Evolutionary conservation across 2,797 vertebrate genomes (phyloP).

Genomic region (Carduelis carduelis): DNA sequence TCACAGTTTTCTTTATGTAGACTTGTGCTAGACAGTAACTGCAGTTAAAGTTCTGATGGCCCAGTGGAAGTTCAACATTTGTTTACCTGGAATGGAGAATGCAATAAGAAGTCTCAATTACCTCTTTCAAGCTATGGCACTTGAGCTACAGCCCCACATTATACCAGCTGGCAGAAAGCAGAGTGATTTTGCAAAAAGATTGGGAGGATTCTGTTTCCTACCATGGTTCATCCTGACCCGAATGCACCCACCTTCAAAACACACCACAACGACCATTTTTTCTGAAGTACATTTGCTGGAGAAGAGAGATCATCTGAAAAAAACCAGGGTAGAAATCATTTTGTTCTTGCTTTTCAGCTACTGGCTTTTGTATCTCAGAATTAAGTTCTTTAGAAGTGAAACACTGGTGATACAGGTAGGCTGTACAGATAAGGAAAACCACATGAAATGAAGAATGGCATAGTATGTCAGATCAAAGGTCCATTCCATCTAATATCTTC

Average conservation of each 20-base stretch:
- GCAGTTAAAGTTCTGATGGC: neutral
- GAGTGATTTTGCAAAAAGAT: neutral
- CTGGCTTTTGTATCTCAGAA: neutral
- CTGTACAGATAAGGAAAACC: neutral
- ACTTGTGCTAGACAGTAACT: neutral
- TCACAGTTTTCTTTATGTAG: neutral
- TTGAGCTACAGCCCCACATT: neutral
- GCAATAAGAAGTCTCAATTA: neutral
- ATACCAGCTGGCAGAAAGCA: neutral
- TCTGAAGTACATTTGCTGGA: neutral
- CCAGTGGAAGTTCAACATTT: neutral
- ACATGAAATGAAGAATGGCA: neutral
- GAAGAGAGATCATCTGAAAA: neutral
- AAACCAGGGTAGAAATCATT: neutral
- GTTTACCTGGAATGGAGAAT: neutral
- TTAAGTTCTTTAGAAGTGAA: neutral
- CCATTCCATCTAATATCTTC: neutral
- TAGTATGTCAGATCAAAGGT: neutral
- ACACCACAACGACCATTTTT: neutral
- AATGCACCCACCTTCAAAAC: neutral
- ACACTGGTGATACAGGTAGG: neutral
- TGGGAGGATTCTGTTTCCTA: neutral
- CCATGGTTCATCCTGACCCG: neutral
- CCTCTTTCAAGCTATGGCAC: neutral
- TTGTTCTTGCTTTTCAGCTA: neutral